Percentiles rank a stretch among this genome's conserved stretches.
Evolutionary conservation across 2,888 invertebrate species (phyloP).

Genomic region (Lepidochitona cinerea): DNA sequence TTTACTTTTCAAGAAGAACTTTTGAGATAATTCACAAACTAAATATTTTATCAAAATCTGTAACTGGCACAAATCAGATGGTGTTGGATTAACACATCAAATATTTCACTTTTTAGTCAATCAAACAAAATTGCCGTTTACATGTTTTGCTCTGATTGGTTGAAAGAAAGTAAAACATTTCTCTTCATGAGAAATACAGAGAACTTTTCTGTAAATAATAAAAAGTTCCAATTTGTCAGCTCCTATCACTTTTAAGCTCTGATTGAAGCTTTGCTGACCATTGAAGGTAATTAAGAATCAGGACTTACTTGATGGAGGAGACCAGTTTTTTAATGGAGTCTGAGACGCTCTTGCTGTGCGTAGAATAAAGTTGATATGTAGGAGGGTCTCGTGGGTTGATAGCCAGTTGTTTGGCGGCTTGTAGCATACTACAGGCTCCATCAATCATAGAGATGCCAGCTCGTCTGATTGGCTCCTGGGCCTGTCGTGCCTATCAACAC

Average conservation of each 20-base stretch:
- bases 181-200: no score
- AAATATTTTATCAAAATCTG: no score
- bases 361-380: conserved; percentile 94
- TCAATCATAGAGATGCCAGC: conserved; percentile 86
- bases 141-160: no score
- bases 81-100: no score
- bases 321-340: conserved; percentile 96
- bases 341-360: conserved; percentile 94
- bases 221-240: no score
- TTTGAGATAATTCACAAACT: no score
- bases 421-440: conserved; percentile 91
- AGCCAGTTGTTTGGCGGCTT: conserved; percentile 90
- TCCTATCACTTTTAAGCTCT: background rate
- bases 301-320: conserved; percentile 83
- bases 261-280: background rate
- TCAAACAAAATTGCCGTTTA: no score
- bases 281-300: background rate
- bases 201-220: no score
- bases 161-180: no score
- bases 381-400: conserved; percentile 91
- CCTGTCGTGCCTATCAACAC: conserved; percentile 77
- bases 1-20: no score
- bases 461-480: conserved; percentile 89
- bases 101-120: no score
- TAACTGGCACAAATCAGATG: no score